A percentile compares a stretch with the other conserved stretches of the same genome.
Conservation (phyloP, 2,797 vertebrate species). For the Avahi laniger region DNA sequence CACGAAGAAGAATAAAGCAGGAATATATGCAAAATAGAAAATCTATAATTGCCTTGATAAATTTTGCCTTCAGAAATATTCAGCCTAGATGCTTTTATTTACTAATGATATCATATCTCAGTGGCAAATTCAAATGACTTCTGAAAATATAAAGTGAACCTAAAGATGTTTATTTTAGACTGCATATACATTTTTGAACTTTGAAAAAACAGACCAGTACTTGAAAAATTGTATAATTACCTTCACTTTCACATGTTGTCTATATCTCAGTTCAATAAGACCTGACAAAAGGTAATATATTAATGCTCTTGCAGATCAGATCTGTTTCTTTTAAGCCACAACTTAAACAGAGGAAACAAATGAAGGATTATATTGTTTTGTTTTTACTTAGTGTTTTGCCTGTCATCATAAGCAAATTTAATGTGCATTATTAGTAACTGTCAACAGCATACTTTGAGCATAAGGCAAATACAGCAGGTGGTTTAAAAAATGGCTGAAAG, state of each 20-base stretch:
- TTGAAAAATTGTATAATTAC: conserved; percentile 24
- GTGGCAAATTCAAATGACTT: neutral
- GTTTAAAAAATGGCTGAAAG: conserved; percentile 81
- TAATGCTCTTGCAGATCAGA: conserved; percentile 59
- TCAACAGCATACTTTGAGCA: conserved; percentile 82
- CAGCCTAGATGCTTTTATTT: conserved; percentile 26
- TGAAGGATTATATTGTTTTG: conserved; percentile 75
- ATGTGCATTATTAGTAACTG: conserved; percentile 86
- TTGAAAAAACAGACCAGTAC: neutral
- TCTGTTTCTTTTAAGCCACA: conserved; percentile 64
- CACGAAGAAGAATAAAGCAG: neutral
- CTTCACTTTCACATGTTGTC: conserved; percentile 17
- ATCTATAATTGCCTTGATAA: neutral
- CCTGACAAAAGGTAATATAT: conserved; percentile 65
- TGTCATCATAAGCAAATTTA: conserved; percentile 83
- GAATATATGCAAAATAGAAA: neutral
- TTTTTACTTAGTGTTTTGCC: conserved; percentile 81
- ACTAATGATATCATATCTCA: neutral
- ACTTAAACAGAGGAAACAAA: conserved; percentile 72
- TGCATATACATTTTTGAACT: neutral
- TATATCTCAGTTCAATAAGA: conserved; percentile 35
- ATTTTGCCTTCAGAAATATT: neutral
- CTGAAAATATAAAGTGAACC: conserved; percentile 18
- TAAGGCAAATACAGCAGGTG: conserved; percentile 86
- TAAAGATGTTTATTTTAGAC: neutral